Evolutionary conservation across 2,113 vertebrate species (phyloP).

Genomic region (Grallaria varia): DNA sequence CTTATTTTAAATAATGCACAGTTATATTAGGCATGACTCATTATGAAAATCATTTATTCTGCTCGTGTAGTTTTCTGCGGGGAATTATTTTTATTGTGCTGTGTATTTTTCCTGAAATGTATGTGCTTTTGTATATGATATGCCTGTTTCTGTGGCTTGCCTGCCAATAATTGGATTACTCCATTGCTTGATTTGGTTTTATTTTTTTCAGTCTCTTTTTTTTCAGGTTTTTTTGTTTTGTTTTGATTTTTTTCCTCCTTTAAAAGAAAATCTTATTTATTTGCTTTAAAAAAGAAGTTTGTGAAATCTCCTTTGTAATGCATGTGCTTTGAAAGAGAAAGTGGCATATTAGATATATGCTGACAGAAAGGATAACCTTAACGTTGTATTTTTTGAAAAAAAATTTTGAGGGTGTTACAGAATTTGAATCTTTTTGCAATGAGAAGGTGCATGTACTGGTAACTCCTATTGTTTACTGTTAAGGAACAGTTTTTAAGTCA

Average conservation of each 20-base stretch:
- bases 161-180: background rate
- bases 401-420: background rate
- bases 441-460: background rate
- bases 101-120: background rate
- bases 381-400: background rate
- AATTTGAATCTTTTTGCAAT: background rate
- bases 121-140: background rate
- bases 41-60: background rate
- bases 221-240: too few species aligned
- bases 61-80: background rate
- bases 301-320: background rate
- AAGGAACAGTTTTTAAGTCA: background rate
- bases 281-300: background rate
- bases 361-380: background rate
- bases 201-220: too few species aligned
- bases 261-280: background rate
- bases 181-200: background rate
- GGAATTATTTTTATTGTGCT: background rate
- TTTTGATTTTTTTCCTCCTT: rapidly evolving
- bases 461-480: background rate
- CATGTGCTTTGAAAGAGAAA: background rate
- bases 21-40: background rate
- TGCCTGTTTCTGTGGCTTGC: background rate
- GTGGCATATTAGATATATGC: background rate
- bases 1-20: background rate